A percentile compares a stretch with the other conserved stretches of the same genome.
Conservation (phyloP, 1,140 invertebrate species). For the Lithobius niger region DNA sequence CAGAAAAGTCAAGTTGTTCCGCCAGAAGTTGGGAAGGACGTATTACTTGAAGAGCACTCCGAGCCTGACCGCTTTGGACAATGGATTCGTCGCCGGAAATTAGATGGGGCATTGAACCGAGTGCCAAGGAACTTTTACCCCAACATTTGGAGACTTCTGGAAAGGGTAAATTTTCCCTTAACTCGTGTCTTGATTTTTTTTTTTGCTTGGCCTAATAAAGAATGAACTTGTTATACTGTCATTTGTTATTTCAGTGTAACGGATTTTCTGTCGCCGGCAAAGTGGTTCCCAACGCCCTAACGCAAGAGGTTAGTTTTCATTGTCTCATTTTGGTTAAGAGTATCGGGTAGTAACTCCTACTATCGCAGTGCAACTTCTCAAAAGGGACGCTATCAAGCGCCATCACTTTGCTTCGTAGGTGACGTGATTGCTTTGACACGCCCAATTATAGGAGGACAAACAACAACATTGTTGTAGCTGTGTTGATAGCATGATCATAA, state of each 20-base stretch:
- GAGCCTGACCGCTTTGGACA: constrained; percentile 76
- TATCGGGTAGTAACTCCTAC: too few relatives aligned
- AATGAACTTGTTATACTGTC: too few relatives aligned
- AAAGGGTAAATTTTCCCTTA: constrained; percentile 46
- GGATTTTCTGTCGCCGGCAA: constrained; percentile 79
- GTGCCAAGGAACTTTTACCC: constrained; percentile 95
- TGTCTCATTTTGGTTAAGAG: neutral
- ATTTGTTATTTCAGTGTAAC: constrained; percentile 55
- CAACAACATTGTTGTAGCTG: too few relatives aligned
- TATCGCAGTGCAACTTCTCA: too few relatives aligned
- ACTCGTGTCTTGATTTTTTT: neutral
- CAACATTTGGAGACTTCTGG: constrained; percentile 78
- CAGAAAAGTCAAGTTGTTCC: too few relatives aligned
- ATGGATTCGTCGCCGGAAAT: constrained; percentile 79
- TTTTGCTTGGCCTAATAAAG: constrained; percentile 7
- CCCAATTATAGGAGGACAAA: too few relatives aligned
- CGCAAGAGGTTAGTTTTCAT: constrained; percentile 53
- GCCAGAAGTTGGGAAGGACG: too few relatives aligned
- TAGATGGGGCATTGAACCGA: constrained; percentile 94
- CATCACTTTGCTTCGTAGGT: too few relatives aligned
- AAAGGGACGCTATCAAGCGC: too few relatives aligned
- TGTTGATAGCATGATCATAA: too few relatives aligned
- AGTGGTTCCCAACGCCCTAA: constrained; percentile 74
- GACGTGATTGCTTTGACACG: too few relatives aligned
- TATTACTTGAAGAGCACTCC: too few relatives aligned